Percentiles rank a stretch among this genome's conserved stretches.
These are phyloP conservation scores for Drosophila pseudotalamancana DNA, from an alignment of 2,888 invertebrate species.

Conservation along the genomic window DNA sequence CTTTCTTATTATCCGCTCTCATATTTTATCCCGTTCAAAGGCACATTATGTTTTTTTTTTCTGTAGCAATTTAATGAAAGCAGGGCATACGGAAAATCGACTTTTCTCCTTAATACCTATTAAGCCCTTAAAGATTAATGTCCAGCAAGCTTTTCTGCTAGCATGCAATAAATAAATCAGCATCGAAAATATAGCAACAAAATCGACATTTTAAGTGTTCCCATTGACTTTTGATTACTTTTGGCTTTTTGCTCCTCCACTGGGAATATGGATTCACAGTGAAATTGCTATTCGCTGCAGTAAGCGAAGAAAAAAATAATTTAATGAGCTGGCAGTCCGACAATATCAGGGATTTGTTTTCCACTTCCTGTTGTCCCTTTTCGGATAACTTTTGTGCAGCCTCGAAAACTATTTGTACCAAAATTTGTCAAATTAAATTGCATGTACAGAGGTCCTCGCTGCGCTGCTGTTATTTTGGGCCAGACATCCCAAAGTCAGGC, in stretches of 20 bases:
- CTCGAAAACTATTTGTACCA: constrained; percentile 68
- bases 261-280: constrained; percentile 9
- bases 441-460: constrained; percentile 53
- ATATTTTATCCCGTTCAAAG: too few species aligned
- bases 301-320: constrained; percentile 46
- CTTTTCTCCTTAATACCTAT: constrained; percentile 2
- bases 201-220: constrained; percentile 60
- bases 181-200: constrained; percentile 53
- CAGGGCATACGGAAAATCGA: background rate
- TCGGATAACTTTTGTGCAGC: constrained; percentile 41
- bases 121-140: constrained; percentile 14
- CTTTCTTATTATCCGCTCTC: background rate
- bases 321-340: constrained; percentile 65
- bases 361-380: constrained; percentile 9
- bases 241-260: constrained; percentile 22
- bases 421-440: constrained; percentile 80
- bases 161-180: constrained; percentile 65
- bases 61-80: background rate
- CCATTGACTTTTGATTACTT: constrained; percentile 68
- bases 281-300: constrained; percentile 12
- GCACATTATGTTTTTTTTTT: background rate
- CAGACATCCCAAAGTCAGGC: constrained; percentile 42
- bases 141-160: background rate
- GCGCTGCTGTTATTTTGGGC: constrained; percentile 31
- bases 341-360: constrained; percentile 1